These are phyloP conservation scores for Drosophila tani DNA, from an alignment of 1,140 invertebrate species.

Conservation along the genomic window DNA sequence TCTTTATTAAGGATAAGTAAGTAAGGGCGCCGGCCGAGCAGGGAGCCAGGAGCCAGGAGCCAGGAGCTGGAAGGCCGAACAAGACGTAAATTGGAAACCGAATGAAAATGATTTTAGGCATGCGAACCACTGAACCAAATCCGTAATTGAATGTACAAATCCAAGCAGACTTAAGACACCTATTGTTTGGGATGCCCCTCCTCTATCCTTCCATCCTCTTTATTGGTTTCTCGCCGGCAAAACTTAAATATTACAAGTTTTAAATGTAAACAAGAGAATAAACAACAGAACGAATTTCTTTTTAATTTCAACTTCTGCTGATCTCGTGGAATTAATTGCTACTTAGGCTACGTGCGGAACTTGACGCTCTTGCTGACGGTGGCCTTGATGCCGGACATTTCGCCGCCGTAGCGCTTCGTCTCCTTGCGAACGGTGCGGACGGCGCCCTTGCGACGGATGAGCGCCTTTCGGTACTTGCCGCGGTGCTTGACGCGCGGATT, in stretches of 20 bases:
- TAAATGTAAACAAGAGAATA: constrained; percentile 20
- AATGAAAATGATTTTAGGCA: neutral
- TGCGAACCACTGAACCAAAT: neutral
- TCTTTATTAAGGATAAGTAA: constrained; percentile 44
- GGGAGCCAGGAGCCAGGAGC: neutral
- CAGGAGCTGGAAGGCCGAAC: too few species aligned
- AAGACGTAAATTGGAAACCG: neutral
- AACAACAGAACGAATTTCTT: neutral
- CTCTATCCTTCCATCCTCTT: neutral
- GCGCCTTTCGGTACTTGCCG: constrained; percentile 95
- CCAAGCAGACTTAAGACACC: neutral
- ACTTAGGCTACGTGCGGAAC: constrained; percentile 88
- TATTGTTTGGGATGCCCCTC: neutral
- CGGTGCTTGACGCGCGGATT: constrained; percentile 98
- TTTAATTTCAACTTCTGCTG: constrained; percentile 10
- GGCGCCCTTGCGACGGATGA: constrained; percentile 95
- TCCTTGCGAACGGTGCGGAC: constrained; percentile 93
- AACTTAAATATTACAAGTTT: neutral
- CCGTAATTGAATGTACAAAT: constrained; percentile 4
- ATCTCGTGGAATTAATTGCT: too few species aligned
- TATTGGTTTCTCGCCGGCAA: neutral
- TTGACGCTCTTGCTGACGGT: constrained; percentile 94
- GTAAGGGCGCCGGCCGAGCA: neutral
- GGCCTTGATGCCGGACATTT: constrained; percentile 96
- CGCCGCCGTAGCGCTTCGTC: constrained; percentile 92